A percentile compares a stretch with the other conserved stretches of the same genome.
phyloP scores from a whole-genome alignment of 2,888 invertebrate species.

The Drosophila algonquin region DNA sequence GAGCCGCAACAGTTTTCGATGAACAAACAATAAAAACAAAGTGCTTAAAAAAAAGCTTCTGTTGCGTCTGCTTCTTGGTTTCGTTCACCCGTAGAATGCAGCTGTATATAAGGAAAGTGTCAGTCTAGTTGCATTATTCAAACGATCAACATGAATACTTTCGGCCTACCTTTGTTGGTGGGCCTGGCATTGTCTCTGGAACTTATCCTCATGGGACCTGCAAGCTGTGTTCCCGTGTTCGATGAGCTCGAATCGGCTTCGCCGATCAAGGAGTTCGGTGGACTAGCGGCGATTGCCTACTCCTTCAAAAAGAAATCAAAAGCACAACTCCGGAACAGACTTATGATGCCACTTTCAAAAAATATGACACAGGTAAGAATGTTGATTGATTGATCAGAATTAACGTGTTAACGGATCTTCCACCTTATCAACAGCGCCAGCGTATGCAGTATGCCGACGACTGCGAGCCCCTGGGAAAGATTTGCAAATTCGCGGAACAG shows the following conservation, averaged over 20 bases:
- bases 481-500: not conserved
- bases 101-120: not conserved
- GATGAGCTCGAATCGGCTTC: not conserved
- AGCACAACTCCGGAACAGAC: accelerated
- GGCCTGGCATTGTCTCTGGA: not conserved
- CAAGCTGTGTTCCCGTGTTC: not conserved
- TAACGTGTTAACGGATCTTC: not conserved
- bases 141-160: not conserved
- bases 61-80: not conserved
- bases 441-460: not conserved
- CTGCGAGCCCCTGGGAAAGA: not conserved
- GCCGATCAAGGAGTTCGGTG: not conserved
- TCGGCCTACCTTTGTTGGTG: not conserved
- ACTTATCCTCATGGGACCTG: not conserved
- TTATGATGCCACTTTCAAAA: not conserved
- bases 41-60: not conserved
- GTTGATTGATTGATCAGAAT: not conserved
- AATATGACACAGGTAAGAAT: not conserved
- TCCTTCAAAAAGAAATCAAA: not conserved
- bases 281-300: not conserved
- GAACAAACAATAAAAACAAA: conserved; percentile 24
- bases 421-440: not conserved
- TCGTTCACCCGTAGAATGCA: not conserved
- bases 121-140: not conserved
- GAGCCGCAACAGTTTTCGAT: conserved; percentile 14